Conservation (phyloP, 2,113 vertebrate species). For the Colius striatus region DNA sequence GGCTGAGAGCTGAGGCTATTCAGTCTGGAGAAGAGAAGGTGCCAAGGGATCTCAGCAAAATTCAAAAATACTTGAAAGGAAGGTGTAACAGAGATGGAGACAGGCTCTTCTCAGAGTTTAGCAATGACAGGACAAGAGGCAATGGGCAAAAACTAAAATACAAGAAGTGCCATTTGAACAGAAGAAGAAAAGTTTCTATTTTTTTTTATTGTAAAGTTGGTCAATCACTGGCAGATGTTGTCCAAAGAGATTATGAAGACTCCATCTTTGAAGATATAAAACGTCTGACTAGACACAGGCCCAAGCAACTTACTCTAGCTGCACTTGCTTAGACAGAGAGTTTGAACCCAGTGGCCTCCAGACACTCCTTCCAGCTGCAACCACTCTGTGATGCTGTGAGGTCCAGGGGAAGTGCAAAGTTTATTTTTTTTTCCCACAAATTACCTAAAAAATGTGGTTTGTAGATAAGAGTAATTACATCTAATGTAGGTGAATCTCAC, state of each 20-base stretch:
- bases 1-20: not conserved
- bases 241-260: not conserved
- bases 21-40: not conserved
- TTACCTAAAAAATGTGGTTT: not conserved
- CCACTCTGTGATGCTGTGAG: not conserved
- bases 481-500: not conserved
- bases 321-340: not conserved
- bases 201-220: not conserved
- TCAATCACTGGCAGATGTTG: not conserved
- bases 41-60: not conserved
- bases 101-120: not conserved
- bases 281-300: not conserved
- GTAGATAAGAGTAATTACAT: not conserved
- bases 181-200: not conserved
- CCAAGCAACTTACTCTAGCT: not conserved
- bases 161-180: not conserved
- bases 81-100: not conserved
- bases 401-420: not conserved
- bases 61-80: not conserved
- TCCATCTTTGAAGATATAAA: not conserved
- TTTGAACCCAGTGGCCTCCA: not conserved
- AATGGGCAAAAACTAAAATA: not conserved
- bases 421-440: not conserved
- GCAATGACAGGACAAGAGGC: not conserved
- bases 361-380: not conserved